Conservation (phyloP, 2,888 invertebrate species). For the Drosophila mayaguana region DNA sequence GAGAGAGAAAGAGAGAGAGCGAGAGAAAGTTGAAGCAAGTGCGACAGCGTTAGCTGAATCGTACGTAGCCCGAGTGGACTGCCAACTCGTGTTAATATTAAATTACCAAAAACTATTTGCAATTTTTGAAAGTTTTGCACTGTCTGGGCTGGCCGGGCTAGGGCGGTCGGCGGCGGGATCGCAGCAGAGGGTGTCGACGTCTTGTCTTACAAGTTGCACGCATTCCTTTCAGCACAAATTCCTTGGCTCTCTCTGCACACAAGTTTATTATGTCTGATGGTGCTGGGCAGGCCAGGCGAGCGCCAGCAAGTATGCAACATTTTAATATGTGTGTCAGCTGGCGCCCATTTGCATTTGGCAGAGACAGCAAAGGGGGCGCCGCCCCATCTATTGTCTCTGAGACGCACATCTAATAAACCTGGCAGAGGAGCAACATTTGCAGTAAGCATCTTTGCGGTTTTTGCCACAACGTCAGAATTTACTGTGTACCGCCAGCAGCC, state of each 20-base stretch:
- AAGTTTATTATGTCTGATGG: slow-evolving; percentile 70
- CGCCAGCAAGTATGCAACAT: slow-evolving; percentile 71
- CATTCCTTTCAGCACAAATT: slow-evolving; percentile 69
- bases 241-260: slow-evolving; percentile 36
- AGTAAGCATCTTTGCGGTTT: slow-evolving; percentile 65
- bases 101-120: slow-evolving; percentile 72
- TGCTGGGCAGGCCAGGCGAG: slow-evolving; percentile 40
- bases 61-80: slow-evolving; percentile 48
- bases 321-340: slow-evolving; percentile 78
- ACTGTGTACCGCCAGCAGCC: slow-evolving; percentile 13
- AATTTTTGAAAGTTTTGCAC: slow-evolving; percentile 66
- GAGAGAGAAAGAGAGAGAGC: neutral
- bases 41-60: slow-evolving; percentile 10
- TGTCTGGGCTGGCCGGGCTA: slow-evolving; percentile 38
- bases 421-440: slow-evolving; percentile 41
- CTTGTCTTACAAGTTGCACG: slow-evolving; percentile 69
- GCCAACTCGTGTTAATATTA: slow-evolving; percentile 70
- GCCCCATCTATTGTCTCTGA: slow-evolving; percentile 46
- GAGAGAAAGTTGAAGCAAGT: neutral
- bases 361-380: neutral
- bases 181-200: slow-evolving; percentile 36
- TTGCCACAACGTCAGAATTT: slow-evolving; percentile 52
- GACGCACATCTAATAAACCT: slow-evolving; percentile 62
- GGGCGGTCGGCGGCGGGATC: slow-evolving; percentile 14
- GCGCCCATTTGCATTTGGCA: slow-evolving; percentile 51